Percentiles rank a stretch among this genome's conserved stretches.
These are phyloP conservation scores for Sclerurus mexicanus DNA, from an alignment of 2,113 vertebrate genomes.

Conservation along the genomic window DNA sequence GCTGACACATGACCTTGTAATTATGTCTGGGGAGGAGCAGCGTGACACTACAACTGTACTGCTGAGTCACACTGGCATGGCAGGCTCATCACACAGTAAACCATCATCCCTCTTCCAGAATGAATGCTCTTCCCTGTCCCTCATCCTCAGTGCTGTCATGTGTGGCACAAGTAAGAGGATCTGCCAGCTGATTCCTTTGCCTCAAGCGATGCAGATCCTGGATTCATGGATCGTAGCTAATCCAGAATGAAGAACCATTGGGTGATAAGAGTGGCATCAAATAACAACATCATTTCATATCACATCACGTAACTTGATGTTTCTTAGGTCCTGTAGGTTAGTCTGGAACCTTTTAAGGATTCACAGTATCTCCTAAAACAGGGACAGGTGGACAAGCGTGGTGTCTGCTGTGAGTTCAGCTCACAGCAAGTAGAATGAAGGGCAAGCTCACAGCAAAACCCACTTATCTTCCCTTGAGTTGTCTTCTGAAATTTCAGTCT, in stretches of 20 bases:
- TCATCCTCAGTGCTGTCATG: background rate
- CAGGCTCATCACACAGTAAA: background rate
- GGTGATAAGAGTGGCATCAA: background rate
- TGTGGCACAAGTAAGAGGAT: background rate
- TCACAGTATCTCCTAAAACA: background rate
- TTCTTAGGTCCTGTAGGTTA: background rate
- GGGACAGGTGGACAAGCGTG: background rate
- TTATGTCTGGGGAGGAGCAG: background rate
- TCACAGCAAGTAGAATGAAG: background rate
- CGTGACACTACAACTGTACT: background rate
- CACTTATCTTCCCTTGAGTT: background rate
- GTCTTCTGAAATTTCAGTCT: background rate
- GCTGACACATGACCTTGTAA: background rate
- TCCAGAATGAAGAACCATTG: background rate
- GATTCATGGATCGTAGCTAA: background rate
- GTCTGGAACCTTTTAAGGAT: background rate
- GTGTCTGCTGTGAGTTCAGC: background rate
- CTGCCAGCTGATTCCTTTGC: background rate
- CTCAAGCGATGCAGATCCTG: background rate
- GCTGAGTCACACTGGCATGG: background rate
- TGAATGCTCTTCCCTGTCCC: background rate
- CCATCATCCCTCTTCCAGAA: background rate
- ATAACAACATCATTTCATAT: background rate
- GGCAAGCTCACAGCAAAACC: background rate
- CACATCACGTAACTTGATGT: fast-evolving